These are phyloP conservation scores for Melieria picta DNA, from an alignment of 2,888 invertebrate genomes.

Conservation along the genomic window DNA sequence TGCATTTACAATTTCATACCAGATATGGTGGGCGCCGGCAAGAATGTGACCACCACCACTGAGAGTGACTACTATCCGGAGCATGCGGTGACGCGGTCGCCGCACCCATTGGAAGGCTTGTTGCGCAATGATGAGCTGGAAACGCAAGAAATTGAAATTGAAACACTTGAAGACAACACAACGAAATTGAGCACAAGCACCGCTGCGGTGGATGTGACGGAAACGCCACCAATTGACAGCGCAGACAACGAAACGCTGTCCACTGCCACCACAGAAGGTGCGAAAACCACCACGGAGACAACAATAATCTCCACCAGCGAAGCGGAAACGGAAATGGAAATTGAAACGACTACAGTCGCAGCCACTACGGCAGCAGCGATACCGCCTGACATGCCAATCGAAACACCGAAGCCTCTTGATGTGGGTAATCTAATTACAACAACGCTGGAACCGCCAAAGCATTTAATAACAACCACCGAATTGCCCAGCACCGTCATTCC, in stretches of 20 bases:
- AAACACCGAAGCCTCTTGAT: conserved; percentile 14
- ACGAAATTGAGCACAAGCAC: conserved; percentile 20
- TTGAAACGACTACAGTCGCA: background rate
- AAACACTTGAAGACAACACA: background rate
- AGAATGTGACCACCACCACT: conserved; percentile 48
- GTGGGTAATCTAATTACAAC: conserved; percentile 20
- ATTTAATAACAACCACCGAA: conserved; percentile 10
- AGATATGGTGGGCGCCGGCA: conserved; percentile 56
- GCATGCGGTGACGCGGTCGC: conserved; percentile 28
- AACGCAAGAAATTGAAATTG: background rate
- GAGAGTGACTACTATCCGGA: conserved; percentile 55
- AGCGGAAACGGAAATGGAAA: conserved; percentile 2
- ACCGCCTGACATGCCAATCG: conserved; percentile 8
- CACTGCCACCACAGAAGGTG: conserved; percentile 9
- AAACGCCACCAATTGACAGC: conserved; percentile 16
- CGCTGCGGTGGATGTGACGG: conserved; percentile 22
- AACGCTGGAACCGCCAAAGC: background rate
- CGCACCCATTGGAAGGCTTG: background rate
- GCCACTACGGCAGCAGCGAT: conserved; percentile 17
- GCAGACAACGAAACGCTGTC: conserved; percentile 17
- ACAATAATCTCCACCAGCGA: conserved; percentile 13
- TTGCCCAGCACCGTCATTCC: conserved; percentile 24
- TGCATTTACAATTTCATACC: conserved; percentile 68
- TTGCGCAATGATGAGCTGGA: too few relatives aligned
- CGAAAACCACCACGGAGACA: background rate